Conservation (phyloP, 2,113 vertebrate species). For the Onychorhynchus coronatus region DNA sequence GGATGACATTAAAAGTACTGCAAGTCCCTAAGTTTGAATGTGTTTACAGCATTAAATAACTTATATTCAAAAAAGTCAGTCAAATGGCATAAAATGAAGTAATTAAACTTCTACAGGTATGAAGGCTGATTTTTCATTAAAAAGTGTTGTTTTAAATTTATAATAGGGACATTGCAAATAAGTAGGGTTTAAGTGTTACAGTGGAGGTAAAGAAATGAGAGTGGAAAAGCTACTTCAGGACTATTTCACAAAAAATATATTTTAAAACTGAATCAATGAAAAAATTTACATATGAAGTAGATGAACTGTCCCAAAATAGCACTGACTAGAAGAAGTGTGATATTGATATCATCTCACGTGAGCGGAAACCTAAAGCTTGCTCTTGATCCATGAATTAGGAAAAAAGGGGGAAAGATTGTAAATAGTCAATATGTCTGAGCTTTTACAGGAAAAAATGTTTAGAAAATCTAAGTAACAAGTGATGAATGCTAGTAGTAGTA, state of each 20-base stretch:
- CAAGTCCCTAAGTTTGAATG: not conserved
- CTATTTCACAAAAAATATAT: not conserved
- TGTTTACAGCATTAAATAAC: not conserved
- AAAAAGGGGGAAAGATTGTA: not conserved
- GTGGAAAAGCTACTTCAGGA: not conserved
- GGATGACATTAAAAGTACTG: not conserved
- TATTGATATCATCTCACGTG: not conserved
- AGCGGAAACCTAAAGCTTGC: not conserved
- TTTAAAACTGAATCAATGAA: not conserved
- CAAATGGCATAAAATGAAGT: not conserved
- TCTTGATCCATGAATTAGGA: not conserved
- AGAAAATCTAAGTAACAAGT: not conserved
- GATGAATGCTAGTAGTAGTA: not conserved
- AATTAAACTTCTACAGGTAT: not conserved
- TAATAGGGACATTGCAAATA: not conserved
- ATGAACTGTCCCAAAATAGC: not conserved
- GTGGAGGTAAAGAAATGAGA: not conserved
- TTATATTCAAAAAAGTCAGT: not conserved
- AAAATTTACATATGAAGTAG: not conserved
- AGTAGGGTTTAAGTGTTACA: not conserved
- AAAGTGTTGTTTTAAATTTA: not conserved
- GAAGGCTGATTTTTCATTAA: not conserved
- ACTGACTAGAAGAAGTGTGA: not conserved
- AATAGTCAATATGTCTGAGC: not conserved
- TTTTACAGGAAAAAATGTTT: not conserved